Percentiles rank a stretch among this genome's conserved stretches.
Conservation (phyloP, 2,113 vertebrate species). For the Nothoprocta perdicaria region DNA sequence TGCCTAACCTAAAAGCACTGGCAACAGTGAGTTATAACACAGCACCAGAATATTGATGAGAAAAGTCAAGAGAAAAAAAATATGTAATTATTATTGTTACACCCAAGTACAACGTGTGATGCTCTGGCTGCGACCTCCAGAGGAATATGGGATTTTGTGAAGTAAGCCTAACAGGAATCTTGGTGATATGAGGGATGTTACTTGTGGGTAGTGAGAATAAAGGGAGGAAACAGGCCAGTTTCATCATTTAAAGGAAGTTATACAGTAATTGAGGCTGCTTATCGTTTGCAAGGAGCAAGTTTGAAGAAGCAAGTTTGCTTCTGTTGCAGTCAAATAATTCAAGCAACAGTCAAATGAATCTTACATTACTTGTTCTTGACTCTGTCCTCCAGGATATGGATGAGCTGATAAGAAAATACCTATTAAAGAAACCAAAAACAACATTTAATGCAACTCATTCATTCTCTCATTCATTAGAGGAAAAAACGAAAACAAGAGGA, state of each 20-base stretch:
- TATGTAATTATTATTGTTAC: background rate
- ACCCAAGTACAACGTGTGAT: background rate
- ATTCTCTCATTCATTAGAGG: background rate
- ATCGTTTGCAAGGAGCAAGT: background rate
- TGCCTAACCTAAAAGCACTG: background rate
- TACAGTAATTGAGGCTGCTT: background rate
- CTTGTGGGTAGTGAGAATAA: background rate
- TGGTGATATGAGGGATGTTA: background rate
- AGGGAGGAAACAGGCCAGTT: background rate
- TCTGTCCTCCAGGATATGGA: constrained; percentile 89
- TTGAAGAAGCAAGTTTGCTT: background rate
- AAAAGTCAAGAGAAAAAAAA: constrained; percentile 11
- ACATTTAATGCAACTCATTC: background rate
- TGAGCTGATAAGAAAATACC: constrained; percentile 92
- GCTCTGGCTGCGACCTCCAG: background rate
- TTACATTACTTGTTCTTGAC: constrained; percentile 93
- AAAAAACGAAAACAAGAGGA: background rate
- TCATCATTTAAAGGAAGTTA: background rate
- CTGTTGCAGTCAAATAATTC: background rate
- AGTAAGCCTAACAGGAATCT: background rate
- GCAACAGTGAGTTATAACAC: background rate
- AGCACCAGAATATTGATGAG: background rate
- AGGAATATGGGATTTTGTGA: background rate
- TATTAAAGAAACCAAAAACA: constrained; percentile 69
- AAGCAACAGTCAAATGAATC: background rate